These are phyloP conservation scores for Oreortyx pictus DNA, from an alignment of 2,797 vertebrate genomes.

Conservation along the genomic window DNA sequence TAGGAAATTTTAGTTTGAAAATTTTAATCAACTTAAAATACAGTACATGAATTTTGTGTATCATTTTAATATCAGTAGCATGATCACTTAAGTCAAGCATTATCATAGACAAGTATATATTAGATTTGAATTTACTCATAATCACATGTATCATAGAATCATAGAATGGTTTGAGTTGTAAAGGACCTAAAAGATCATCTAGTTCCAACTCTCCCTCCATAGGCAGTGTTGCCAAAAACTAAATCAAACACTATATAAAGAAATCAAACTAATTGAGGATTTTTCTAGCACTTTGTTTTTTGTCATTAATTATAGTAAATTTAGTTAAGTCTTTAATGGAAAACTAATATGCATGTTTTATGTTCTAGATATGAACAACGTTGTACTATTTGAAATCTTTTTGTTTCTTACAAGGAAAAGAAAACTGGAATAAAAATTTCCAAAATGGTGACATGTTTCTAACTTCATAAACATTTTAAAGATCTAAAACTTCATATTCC, in stretches of 20 bases:
- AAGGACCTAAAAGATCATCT: background rate
- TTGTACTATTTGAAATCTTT: background rate
- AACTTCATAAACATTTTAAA: background rate
- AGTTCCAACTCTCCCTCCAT: background rate
- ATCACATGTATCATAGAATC: background rate
- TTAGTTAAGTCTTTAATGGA: background rate
- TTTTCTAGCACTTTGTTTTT: background rate
- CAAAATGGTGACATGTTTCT: slow-evolving; percentile 33
- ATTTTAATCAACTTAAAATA: background rate
- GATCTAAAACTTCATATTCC: background rate
- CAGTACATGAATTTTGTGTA: background rate
- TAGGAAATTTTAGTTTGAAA: background rate
- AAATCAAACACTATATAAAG: background rate
- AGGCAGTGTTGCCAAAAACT: background rate
- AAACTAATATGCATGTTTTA: background rate
- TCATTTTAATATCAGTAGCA: background rate
- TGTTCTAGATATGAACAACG: background rate
- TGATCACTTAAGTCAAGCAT: background rate
- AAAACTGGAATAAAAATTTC: background rate
- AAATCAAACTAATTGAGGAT: background rate
- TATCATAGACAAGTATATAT: background rate
- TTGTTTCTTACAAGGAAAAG: background rate
- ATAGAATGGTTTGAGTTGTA: background rate
- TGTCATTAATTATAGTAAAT: background rate
- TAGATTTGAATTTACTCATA: background rate